Evolutionary conservation across 2,113 vertebrate genomes (phyloP).

Genomic region (Zosterops pallidus): DNA sequence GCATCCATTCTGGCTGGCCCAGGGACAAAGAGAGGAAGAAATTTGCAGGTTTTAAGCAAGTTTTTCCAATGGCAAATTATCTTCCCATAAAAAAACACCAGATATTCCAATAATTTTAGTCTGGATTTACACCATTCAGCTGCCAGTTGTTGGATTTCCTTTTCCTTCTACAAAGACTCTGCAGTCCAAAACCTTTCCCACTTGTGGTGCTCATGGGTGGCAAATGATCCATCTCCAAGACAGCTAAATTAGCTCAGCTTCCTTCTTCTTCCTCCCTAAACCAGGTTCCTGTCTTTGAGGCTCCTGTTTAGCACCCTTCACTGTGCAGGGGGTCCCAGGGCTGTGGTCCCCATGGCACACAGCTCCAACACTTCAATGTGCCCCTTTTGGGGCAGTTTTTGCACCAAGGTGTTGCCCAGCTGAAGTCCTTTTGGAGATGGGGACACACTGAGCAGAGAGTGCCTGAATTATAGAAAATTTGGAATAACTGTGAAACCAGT

Average conservation of each 20-base stretch:
- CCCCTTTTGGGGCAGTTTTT: not conserved
- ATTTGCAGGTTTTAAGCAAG: not conserved
- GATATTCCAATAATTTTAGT: not conserved
- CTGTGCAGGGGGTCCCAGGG: not conserved
- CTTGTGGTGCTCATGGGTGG: not conserved
- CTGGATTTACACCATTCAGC: not conserved
- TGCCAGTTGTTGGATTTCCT: constrained; percentile 9
- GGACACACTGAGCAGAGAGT: not conserved
- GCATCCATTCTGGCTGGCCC: not conserved
- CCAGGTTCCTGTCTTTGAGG: not conserved
- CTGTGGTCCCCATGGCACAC: not conserved
- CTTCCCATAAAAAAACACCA: not conserved
- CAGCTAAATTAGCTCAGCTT: not conserved
- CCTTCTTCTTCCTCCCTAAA: not conserved
- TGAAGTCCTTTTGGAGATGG: not conserved
- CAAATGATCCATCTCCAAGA: not conserved
- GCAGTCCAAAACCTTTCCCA: not conserved
- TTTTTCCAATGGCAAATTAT: constrained; percentile 4
- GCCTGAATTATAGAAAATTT: not conserved
- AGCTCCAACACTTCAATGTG: not conserved
- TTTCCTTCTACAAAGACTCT: not conserved
- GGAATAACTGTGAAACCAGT: not conserved
- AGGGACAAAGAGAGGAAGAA: not conserved
- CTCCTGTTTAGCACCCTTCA: not conserved
- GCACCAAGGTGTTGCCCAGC: not conserved